A percentile compares a stretch with the other conserved stretches of the same genome.
Evolutionary conservation across 2,797 vertebrate genomes (phyloP).

Genomic region (Pteropus rufus): DNA sequence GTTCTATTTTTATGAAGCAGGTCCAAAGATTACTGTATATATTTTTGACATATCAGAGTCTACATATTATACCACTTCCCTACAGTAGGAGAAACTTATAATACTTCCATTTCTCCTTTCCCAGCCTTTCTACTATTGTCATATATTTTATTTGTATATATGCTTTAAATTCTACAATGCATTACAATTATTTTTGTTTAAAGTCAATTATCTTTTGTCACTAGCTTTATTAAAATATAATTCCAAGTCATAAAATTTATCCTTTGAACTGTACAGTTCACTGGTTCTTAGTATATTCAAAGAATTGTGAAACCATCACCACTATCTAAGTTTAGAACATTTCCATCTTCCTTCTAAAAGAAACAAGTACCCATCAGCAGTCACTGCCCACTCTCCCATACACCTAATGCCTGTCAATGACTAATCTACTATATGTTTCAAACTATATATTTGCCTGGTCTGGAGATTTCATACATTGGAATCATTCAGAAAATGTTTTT

Average conservation of each 20-base stretch:
- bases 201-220: not conserved
- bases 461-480: not conserved
- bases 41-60: not conserved
- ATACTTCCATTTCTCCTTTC: not conserved
- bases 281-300: not conserved
- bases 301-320: not conserved
- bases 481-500: not conserved
- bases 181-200: not conserved
- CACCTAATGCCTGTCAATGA: not conserved
- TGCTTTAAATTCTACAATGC: not conserved
- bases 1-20: not conserved
- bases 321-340: not conserved
- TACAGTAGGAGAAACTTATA: not conserved
- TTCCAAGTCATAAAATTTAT: not conserved
- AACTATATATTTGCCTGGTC: not conserved
- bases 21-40: not conserved
- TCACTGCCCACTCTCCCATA: not conserved
- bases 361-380: not conserved
- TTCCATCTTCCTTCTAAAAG: not conserved
- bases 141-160: not conserved
- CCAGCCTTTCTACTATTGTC: not conserved
- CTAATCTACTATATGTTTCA: not conserved
- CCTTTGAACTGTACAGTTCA: not conserved
- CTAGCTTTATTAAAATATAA: not conserved
- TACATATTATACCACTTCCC: not conserved